Base-by-base conservation (phyloP, 2,797 vertebrate genomes). In the Cyprinella venusta region DNA sequence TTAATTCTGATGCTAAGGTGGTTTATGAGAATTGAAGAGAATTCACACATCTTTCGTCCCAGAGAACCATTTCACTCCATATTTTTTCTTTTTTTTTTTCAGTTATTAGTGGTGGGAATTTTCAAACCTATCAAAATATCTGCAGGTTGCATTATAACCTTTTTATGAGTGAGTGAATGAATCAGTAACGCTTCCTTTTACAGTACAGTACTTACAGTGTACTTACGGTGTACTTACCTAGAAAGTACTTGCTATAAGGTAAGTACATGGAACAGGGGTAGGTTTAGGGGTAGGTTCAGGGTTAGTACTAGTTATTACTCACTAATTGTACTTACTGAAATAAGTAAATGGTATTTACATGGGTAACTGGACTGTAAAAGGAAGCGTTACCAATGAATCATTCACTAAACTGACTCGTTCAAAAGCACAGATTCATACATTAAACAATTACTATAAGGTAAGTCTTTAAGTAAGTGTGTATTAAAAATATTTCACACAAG, bases 1-100 rank as follows among this genome's bases (percentile, higher is more conserved):
- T 81, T 38, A 81, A 36, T 64, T 72, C 3, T 18, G 10, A 79
- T 84, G 82, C 33, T 38, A 6, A 63, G 24, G 38, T 19, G 71
- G 67, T 38, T 67, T 77, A 30, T 30, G 40, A 30, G 18, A 70
- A 36, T 38, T 56, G 13, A 26, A 30, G 42, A 30, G 24, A 72
- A 50, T 71, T 30, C 24, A 71, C 15, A 71, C 24, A 18, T 26
- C 15, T 30, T 71, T 56, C 4, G 1, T 59, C 21, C 21, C 5
- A 8, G 54, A 19, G 54, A n/a, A n/a, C 54, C 54, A 59, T 59
- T 59, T 56, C 21, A 56, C 50, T 19, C 52, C 52, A 21, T 8
- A 21, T 54, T 54, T 21, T 30, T 30, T 30, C 36, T 33, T 33
- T 45, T 8, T 19, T 54, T 21, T 1, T 21, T 9, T 54, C 19